These are phyloP conservation scores for Synodontis membranacea DNA, from an alignment of 2,113 vertebrate species.

Conservation along the genomic window DNA sequence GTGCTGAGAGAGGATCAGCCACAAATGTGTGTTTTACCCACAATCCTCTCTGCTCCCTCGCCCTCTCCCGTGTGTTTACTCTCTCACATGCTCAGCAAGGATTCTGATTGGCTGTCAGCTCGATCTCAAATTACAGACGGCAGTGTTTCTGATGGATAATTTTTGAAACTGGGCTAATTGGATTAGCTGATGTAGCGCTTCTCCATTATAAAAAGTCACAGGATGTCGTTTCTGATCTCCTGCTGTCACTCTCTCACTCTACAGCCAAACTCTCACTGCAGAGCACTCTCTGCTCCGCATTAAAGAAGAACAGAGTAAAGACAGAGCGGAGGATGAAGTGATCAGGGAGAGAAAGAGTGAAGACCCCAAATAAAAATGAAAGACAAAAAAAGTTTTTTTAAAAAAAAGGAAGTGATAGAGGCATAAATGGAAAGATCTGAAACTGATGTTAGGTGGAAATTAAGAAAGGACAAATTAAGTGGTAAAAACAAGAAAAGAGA, in stretches of 20 bases:
- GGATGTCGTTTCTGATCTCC: conserved; percentile 13
- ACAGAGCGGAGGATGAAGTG: neutral
- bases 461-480: too few species aligned
- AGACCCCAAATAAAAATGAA: neutral
- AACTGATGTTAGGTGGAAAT: neutral
- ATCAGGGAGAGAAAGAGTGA: neutral
- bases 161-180: conserved; percentile 7
- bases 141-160: conserved; percentile 29
- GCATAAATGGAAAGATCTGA: neutral
- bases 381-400: neutral
- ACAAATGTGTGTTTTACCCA: conserved; percentile 40
- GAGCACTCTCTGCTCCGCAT: neutral
- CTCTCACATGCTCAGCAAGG: conserved; percentile 50
- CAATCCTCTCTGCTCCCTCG: conserved; percentile 35
- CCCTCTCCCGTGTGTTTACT: conserved; percentile 13
- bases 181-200: conserved; percentile 32
- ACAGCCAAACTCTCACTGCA: neutral
- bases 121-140: conserved; percentile 32
- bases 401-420: neutral
- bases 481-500: neutral
- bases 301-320: neutral
- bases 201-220: conserved; percentile 38
- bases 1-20: conserved; percentile 65
- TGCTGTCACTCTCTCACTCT: neutral
- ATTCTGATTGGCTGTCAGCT: conserved; percentile 60